Evolutionary conservation across 2,888 invertebrate genomes (phyloP).

Genomic region (Hymenopus coronatus): DNA sequence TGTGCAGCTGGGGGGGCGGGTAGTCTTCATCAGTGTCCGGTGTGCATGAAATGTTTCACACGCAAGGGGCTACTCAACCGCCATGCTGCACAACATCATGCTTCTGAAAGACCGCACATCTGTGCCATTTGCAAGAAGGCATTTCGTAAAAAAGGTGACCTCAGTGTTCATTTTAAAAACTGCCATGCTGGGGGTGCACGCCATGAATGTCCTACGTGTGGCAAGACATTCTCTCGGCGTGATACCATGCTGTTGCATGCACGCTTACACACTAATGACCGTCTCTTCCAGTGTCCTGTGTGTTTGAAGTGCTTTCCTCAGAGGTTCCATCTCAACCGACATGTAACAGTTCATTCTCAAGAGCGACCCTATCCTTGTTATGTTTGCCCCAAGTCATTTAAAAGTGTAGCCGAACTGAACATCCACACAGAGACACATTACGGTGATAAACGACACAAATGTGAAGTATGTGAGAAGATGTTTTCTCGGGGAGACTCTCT

Average conservation of each 20-base stretch:
- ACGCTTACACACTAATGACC: background rate
- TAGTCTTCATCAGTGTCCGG: slow-evolving; percentile 7
- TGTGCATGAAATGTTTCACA: slow-evolving; percentile 12
- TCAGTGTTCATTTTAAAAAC: slow-evolving; percentile 1
- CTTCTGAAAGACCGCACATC: background rate
- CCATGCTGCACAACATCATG: slow-evolving; percentile 1
- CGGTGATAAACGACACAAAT: slow-evolving; percentile 5
- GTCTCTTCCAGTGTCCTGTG: slow-evolving; percentile 6
- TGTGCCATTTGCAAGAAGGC: slow-evolving; percentile 3
- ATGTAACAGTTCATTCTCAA: slow-evolving; percentile 8
- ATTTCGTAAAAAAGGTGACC: slow-evolving; percentile 5
- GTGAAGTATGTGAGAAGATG: slow-evolving; percentile 3
- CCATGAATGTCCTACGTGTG: background rate
- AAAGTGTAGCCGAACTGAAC: slow-evolving; percentile 1
- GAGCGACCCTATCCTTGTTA: slow-evolving; percentile 14
- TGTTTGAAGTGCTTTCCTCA: slow-evolving; percentile 13
- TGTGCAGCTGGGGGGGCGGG: background rate
- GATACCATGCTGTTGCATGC: slow-evolving; percentile 8
- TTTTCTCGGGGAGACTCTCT: background rate
- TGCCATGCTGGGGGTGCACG: background rate
- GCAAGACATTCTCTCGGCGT: slow-evolving; percentile 1
- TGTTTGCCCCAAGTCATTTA: slow-evolving; percentile 4
- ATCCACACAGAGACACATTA: slow-evolving; percentile 8
- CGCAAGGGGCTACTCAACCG: slow-evolving; percentile 4
- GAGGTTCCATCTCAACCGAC: slow-evolving; percentile 1